Evolutionary conservation across 2,113 vertebrate species (phyloP).

Genomic region (Bubalus kerabau): DNA sequence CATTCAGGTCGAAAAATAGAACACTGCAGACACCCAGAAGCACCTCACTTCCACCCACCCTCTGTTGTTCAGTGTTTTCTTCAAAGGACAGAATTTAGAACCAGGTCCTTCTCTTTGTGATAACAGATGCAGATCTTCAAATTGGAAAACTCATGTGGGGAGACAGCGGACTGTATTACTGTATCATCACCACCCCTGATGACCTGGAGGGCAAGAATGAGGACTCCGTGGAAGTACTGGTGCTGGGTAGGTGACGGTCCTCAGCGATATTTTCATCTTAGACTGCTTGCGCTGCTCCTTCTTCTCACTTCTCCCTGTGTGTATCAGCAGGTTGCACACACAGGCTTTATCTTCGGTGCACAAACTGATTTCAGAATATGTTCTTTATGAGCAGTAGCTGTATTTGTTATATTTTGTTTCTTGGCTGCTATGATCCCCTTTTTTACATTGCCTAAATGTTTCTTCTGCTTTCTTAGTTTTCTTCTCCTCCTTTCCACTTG

Average conservation of each 20-base stretch:
- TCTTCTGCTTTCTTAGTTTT: background rate
- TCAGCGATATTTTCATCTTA: background rate
- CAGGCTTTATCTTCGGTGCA: background rate
- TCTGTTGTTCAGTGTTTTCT: background rate
- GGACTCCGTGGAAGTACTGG: slow-evolving; percentile 91
- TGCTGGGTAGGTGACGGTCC: slow-evolving; percentile 86
- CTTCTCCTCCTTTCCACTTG: background rate
- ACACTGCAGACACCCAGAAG: background rate
- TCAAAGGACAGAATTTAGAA: background rate
- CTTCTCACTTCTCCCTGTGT: background rate
- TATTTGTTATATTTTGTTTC: background rate
- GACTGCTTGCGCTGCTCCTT: background rate
- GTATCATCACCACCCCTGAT: slow-evolving; percentile 90
- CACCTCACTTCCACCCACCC: background rate
- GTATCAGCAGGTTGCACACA: background rate
- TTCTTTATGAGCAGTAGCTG: background rate
- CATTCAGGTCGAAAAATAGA: background rate
- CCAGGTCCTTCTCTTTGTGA: slow-evolving; percentile 11
- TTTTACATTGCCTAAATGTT: background rate
- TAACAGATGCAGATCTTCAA: slow-evolving; percentile 92
- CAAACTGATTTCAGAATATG: background rate
- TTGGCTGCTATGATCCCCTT: background rate
- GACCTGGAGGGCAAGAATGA: slow-evolving; percentile 96
- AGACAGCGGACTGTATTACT: slow-evolving; percentile 97
- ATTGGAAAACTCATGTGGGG: slow-evolving; percentile 97